phyloP scores from a whole-genome alignment of 2,888 invertebrate species.

The Lamellibrachia satsuma region DNA sequence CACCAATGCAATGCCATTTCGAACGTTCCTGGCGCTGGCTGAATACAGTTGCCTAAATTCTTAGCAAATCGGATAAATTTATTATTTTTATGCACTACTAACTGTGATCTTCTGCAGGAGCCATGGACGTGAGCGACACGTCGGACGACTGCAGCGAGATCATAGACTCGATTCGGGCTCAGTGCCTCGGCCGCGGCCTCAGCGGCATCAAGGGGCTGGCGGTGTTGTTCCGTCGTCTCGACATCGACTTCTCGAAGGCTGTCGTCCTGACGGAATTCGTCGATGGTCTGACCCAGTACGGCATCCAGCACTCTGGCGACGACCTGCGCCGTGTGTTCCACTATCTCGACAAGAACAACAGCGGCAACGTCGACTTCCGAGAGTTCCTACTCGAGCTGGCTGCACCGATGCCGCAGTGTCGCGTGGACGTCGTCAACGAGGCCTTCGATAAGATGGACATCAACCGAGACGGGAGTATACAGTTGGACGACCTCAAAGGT shows the following conservation, averaged over 20 bases:
- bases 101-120: not conserved
- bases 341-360: constrained; percentile 52
- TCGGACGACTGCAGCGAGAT: not conserved
- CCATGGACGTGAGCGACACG: not conserved
- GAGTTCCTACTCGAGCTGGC: constrained; percentile 54
- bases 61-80: too few species aligned
- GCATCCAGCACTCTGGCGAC: constrained; percentile 38
- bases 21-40: too few species aligned
- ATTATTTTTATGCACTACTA: not conserved
- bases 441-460: constrained; percentile 58
- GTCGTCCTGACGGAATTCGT: constrained; percentile 53
- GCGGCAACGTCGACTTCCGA: constrained; percentile 52
- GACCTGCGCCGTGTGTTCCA: constrained; percentile 51
- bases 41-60: too few species aligned
- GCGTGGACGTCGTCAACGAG: constrained; percentile 50
- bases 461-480: constrained; percentile 52
- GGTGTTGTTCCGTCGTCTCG: constrained; percentile 35
- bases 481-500: constrained; percentile 54
- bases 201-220: constrained; percentile 34
- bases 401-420: constrained; percentile 49
- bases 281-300: constrained; percentile 48
- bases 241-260: constrained; percentile 45
- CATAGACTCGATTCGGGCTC: constrained; percentile 27
- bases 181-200: constrained; percentile 31
- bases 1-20: too few species aligned